A percentile compares a stretch with the other conserved stretches of the same genome.
Evolutionary conservation across 2,888 invertebrate genomes (phyloP).

Genomic region (Philereme transversata): DNA sequence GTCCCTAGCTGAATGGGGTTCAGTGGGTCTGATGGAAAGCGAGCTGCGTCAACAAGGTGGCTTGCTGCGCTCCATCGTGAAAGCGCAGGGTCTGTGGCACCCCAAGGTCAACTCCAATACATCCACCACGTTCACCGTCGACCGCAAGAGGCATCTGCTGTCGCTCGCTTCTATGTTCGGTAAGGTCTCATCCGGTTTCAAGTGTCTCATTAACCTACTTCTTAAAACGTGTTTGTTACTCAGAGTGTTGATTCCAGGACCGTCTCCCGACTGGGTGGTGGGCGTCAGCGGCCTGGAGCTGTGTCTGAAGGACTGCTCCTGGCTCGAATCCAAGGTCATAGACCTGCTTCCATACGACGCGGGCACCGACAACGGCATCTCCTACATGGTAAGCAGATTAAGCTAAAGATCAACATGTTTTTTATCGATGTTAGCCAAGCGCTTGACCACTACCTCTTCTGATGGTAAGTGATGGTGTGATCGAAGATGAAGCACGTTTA

Average conservation of each 20-base stretch:
- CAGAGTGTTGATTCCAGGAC: slow-evolving; percentile 81
- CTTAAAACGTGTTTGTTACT: not conserved
- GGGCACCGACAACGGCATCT: slow-evolving; percentile 96
- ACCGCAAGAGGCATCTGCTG: slow-evolving; percentile 92
- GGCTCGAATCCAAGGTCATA: slow-evolving; percentile 92
- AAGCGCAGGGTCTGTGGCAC: slow-evolving; percentile 95
- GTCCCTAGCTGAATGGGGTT: slow-evolving; percentile 93
- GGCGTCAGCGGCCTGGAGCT: slow-evolving; percentile 95
- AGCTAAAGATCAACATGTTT: no score
- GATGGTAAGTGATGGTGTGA: no score
- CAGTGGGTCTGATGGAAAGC: slow-evolving; percentile 93
- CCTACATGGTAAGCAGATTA: slow-evolving; percentile 89
- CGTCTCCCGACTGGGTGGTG: slow-evolving; percentile 99
- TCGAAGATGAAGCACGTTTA: no score
- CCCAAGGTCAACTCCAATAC: slow-evolving; percentile 94
- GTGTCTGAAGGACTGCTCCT: slow-evolving; percentile 94
- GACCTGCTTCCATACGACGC: slow-evolving; percentile 98
- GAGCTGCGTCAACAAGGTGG: slow-evolving; percentile 93
- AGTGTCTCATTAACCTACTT: no score
- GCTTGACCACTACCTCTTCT: no score
- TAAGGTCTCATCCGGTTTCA: slow-evolving; percentile 50
- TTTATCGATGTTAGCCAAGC: no score
- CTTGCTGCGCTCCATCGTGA: slow-evolving; percentile 91
- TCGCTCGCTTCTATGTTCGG: slow-evolving; percentile 95
- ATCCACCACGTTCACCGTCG: slow-evolving; percentile 91